phyloP scores from a whole-genome alignment of 2,113 vertebrate genomes.

The Cavia porcellus region DNA sequence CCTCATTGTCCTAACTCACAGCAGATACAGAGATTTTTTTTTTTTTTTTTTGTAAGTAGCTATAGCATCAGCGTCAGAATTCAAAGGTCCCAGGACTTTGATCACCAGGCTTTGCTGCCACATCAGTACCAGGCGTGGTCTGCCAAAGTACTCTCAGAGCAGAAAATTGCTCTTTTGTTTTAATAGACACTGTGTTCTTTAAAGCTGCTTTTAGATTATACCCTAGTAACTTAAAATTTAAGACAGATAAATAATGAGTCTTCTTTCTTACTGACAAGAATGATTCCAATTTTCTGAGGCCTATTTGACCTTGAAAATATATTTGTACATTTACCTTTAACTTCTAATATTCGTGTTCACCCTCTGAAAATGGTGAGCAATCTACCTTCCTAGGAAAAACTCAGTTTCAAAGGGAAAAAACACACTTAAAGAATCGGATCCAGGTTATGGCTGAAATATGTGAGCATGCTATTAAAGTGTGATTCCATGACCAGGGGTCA shows the following conservation, averaged over 20 bases:
- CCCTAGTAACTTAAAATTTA: constrained; percentile 66
- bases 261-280: constrained; percentile 71
- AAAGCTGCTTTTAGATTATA: constrained; percentile 46
- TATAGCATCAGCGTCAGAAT: neutral
- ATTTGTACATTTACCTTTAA: constrained; percentile 70
- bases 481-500: constrained; percentile 25
- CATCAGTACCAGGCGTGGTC: neutral
- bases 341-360: constrained; percentile 45
- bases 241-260: constrained; percentile 74
- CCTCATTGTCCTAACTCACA: neutral
- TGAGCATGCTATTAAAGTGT: neutral
- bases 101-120: neutral
- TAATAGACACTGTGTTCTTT: constrained; percentile 30
- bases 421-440: neutral
- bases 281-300: constrained; percentile 75
- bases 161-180: constrained; percentile 32
- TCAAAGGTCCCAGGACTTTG: neutral
- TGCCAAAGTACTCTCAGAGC: neutral
- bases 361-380: constrained; percentile 72
- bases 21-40: neutral
- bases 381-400: constrained; percentile 67
- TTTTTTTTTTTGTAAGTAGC: neutral
- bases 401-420: constrained; percentile 63
- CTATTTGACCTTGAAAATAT: constrained; percentile 77
- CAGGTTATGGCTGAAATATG: neutral